These are phyloP conservation scores for Aurelia coerulea DNA, from an alignment of 30 jellyfish, hydroid and myxozoan genomes.

Conservation along the genomic window DNA sequence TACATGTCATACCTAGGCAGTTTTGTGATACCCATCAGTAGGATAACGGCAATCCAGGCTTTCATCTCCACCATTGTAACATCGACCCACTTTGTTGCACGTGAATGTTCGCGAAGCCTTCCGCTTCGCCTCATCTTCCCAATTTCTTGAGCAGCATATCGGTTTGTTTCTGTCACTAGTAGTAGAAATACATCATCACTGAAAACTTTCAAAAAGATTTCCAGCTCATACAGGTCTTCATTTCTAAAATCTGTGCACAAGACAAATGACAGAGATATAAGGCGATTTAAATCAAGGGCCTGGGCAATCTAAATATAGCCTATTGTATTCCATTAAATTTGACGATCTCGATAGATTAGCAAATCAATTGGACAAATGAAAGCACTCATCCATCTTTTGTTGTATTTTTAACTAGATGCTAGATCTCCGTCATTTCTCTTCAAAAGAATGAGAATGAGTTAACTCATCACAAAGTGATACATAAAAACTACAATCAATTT, in stretches of 20 bases:
- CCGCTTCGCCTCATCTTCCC: neutral
- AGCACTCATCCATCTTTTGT: too few relatives aligned
- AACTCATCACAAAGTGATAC: too few relatives aligned
- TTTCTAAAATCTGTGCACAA: neutral
- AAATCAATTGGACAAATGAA: too few relatives aligned
- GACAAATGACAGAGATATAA: too few relatives aligned
- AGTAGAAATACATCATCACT: neutral
- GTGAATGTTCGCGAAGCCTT: neutral
- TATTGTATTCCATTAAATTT: too few relatives aligned
- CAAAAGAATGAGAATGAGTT: too few relatives aligned
- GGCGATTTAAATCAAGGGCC: too few relatives aligned
- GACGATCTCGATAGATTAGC: too few relatives aligned
- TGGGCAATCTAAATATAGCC: too few relatives aligned
- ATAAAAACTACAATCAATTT: too few relatives aligned
- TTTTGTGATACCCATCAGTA: neutral
- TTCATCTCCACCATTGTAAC: slow-evolving; percentile 7
- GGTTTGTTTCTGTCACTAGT: neutral
- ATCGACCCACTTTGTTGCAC: slow-evolving; percentile 2
- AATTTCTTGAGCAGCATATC: slow-evolving; percentile 19
- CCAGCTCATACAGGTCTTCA: neutral
- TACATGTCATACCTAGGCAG: slow-evolving; percentile 1
- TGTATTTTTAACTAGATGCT: too few relatives aligned
- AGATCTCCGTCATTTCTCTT: too few relatives aligned
- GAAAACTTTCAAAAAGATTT: slow-evolving; percentile 6
- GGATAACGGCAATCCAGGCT: neutral